Base-by-base conservation (phyloP, 2,113 vertebrate species). In the Hippocampus guttulatus region DNA sequence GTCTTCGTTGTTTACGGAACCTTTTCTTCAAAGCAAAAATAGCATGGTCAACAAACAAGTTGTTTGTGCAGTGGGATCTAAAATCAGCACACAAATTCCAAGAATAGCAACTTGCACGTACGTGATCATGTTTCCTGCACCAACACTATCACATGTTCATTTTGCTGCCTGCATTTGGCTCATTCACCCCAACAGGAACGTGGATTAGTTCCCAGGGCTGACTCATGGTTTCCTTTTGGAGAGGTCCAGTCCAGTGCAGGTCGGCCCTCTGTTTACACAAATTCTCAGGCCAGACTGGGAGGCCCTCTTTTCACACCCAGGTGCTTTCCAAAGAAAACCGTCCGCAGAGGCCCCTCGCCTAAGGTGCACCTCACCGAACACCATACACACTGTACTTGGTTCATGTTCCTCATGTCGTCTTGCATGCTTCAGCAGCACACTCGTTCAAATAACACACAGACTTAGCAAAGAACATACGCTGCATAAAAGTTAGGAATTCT, bases 291-390 rank as follows among this genome's bases (percentile, higher is more conserved):
- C 90, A 89, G 88, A 91, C 90, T 87, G 82, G 80, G 90, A 88
- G 90, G 88, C 88, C 85, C 84, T 87, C 87, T 87, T 89, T 91
- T 91, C 88, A 89, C 90, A 91, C 90, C 88, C 85, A 88, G 85
- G 87, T 88, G 83, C 88, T 85, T 88, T 92, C 90, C 91, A 90
- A 91, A 88, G 87, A 90, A 92, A 89, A 91, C 86, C 84, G 88
- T 79, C 81, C 68, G 81, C 76, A 81, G 81, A 86, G 89, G 86
- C 88, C 87, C 79, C 82, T 83, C 74, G 76, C 79, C 74, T 78
- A 71, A 81, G 81, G 84, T 87, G 78, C 75, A 73, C 81, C 72
- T 81, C 82, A 88, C 73, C 83, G 83, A 84, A 87, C 87, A 75
- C 81, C 81, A 86, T 84, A 85, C 84, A 86, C 74, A 81, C 76